These are phyloP conservation scores for Acleris holmiana DNA, from an alignment of 2,888 invertebrate genomes.

Conservation along the genomic window DNA sequence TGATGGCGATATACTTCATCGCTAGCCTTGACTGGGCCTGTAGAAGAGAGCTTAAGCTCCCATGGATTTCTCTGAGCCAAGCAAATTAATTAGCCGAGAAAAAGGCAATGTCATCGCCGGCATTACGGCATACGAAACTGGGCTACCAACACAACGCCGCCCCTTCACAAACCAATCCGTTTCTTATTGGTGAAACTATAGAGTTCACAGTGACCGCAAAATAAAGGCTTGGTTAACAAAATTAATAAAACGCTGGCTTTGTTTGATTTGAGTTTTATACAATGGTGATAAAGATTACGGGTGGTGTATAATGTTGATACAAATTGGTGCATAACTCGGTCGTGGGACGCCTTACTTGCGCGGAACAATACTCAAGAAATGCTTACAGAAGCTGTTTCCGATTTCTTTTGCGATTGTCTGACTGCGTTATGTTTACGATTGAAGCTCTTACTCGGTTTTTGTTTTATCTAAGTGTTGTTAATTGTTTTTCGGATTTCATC, in stretches of 20 bases:
- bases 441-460: slow-evolving; percentile 15
- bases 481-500: neutral
- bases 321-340: slow-evolving; percentile 42
- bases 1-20: neutral
- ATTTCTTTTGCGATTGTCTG: slow-evolving; percentile 47
- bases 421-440: slow-evolving; percentile 39
- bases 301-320: slow-evolving; percentile 18
- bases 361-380: slow-evolving; percentile 57
- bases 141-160: slow-evolving; percentile 49
- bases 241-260: neutral
- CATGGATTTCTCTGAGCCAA: slow-evolving; percentile 70
- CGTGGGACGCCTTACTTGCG: slow-evolving; percentile 57
- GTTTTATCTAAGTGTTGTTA: neutral
- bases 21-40: slow-evolving; percentile 33
- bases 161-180: slow-evolving; percentile 18
- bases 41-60: slow-evolving; percentile 45
- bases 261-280: slow-evolving; percentile 16
- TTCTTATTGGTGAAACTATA: slow-evolving; percentile 28
- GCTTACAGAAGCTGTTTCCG: slow-evolving; percentile 44
- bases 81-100: slow-evolving; percentile 68
- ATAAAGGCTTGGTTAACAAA: slow-evolving; percentile 4
- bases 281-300: slow-evolving; percentile 21
- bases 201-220: slow-evolving; percentile 13
- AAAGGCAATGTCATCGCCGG: slow-evolving; percentile 64
- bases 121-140: slow-evolving; percentile 60